These are phyloP conservation scores for Oryzias javanicus DNA, from an alignment of 2,113 vertebrate species.

Conservation along the genomic window DNA sequence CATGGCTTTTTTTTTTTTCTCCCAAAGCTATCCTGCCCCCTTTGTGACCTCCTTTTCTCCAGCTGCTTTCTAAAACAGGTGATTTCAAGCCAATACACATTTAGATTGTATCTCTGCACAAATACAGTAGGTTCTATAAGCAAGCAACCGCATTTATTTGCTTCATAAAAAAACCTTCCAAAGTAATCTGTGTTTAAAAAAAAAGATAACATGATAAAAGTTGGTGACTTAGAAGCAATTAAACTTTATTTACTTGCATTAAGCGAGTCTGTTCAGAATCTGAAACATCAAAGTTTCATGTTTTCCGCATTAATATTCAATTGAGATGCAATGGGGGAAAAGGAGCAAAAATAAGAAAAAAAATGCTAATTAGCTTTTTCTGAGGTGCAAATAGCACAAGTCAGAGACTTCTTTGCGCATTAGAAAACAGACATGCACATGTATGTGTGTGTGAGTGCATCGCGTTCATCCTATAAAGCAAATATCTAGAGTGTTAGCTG, in stretches of 20 bases:
- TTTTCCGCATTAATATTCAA: constrained; percentile 68
- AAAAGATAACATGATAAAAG: constrained; percentile 12
- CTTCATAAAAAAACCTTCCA: constrained; percentile 15
- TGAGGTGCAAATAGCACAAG: constrained; percentile 56
- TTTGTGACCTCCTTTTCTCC: constrained; percentile 32
- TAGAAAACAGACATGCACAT: constrained; percentile 6
- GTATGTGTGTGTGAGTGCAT: constrained; percentile 1
- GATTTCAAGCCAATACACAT: constrained; percentile 24
- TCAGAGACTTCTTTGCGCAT: constrained; percentile 43
- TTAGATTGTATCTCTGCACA: constrained; percentile 15
- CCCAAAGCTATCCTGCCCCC: constrained; percentile 26
- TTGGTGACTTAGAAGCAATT: constrained; percentile 10
- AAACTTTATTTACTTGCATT: constrained; percentile 27
- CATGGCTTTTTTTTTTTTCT: constrained; percentile 21
- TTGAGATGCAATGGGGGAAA: constrained; percentile 50
- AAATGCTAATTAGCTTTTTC: constrained; percentile 64
- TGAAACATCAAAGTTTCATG: constrained; percentile 59
- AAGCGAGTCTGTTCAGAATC: constrained; percentile 49
- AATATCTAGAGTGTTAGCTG: constrained; percentile 11
- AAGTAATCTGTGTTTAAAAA: constrained; percentile 10
- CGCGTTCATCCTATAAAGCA: constrained; percentile 29
- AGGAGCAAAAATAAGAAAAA: constrained; percentile 48
- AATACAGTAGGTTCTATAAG: constrained; percentile 43
- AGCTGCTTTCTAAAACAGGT: constrained; percentile 10
- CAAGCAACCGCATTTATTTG: constrained; percentile 64